Evolutionary conservation across 2,113 vertebrate genomes (phyloP).

Genomic region (Panthera tigris): DNA sequence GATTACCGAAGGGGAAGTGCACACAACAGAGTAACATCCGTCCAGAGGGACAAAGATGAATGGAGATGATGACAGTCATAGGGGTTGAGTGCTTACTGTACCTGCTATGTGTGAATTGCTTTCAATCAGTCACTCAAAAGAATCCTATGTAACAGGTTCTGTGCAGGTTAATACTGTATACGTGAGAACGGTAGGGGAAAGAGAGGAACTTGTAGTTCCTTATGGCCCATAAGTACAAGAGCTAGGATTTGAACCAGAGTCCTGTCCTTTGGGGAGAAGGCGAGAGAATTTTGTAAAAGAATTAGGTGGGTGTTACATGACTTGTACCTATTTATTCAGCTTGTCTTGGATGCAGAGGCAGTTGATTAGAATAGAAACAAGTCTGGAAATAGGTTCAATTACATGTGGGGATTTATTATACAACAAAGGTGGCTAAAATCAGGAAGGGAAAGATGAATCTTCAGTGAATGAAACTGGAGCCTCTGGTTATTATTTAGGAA

Average conservation of each 20-base stretch:
- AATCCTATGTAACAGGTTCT: background rate
- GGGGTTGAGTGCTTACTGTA: rapidly evolving
- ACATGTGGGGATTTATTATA: background rate
- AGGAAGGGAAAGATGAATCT: background rate
- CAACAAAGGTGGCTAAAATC: background rate
- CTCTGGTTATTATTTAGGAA: background rate
- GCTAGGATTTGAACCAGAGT: background rate
- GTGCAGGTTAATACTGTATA: background rate
- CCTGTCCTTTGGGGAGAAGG: background rate
- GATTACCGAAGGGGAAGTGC: background rate
- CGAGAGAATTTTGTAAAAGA: background rate
- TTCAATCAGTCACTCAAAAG: background rate
- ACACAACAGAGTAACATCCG: background rate
- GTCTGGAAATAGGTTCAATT: background rate
- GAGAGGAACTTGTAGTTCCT: background rate
- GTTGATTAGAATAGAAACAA: background rate
- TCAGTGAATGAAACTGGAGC: background rate
- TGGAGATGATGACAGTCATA: too few relatives aligned
- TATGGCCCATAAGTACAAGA: too few relatives aligned
- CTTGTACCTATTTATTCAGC: background rate
- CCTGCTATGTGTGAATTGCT: too few relatives aligned
- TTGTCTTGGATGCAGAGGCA: background rate
- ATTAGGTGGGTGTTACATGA: background rate
- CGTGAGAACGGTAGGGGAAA: background rate
- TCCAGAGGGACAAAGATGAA: background rate